Percentiles rank a stretch among this genome's conserved stretches.
Evolutionary conservation across 1,140 invertebrate genomes (phyloP).

Genomic region (Trichoplusia ni): DNA sequence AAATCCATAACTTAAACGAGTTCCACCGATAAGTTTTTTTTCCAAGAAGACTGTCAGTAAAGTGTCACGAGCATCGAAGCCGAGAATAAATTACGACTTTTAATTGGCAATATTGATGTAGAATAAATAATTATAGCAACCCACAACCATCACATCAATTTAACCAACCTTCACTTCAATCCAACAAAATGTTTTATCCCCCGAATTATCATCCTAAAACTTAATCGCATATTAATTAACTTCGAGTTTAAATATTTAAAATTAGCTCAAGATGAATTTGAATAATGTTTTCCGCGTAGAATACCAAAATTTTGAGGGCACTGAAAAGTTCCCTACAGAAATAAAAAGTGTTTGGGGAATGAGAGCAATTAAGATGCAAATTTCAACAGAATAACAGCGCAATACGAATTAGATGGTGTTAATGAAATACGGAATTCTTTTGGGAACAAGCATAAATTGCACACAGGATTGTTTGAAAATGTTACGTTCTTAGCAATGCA

Average conservation of each 20-base stretch:
- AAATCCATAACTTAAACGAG: constrained; percentile 39
- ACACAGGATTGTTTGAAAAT: background rate
- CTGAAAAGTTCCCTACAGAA: constrained; percentile 14
- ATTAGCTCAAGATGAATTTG: constrained; percentile 40
- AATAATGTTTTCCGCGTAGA: constrained; percentile 38
- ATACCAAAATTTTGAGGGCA: constrained; percentile 22
- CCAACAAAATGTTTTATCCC: background rate
- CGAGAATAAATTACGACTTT: constrained; percentile 23
- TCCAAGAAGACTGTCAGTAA: constrained; percentile 5
- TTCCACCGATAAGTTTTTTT: constrained; percentile 20
- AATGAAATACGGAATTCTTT: constrained; percentile 33
- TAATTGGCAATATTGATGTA: constrained; percentile 20
- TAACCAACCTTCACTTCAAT: background rate
- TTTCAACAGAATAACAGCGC: constrained; percentile 34
- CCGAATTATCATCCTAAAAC: background rate
- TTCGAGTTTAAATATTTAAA: constrained; percentile 34
- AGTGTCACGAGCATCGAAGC: constrained; percentile 7
- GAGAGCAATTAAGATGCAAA: constrained; percentile 52
- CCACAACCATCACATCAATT: background rate
- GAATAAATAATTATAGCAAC: constrained; percentile 15
- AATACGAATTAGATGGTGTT: constrained; percentile 37
- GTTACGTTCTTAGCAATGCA: background rate
- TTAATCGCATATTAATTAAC: constrained; percentile 36
- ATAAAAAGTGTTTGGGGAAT: constrained; percentile 42
- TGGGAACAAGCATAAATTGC: constrained; percentile 9